A percentile compares a stretch with the other conserved stretches of the same genome.
Evolutionary conservation across 1,140 invertebrate species (phyloP).

Genomic region (Mya arenaria): DNA sequence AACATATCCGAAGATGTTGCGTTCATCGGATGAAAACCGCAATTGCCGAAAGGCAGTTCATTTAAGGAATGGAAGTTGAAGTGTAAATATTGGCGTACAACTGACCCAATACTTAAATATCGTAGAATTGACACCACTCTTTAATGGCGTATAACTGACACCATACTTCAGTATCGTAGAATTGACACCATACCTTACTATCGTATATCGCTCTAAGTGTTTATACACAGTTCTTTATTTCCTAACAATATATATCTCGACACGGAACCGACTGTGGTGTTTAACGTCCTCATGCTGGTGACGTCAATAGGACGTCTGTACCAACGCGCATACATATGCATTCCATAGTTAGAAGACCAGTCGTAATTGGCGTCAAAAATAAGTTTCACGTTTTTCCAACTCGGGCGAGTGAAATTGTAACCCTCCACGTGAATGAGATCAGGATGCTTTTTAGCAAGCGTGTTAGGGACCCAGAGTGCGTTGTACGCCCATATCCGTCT

Average conservation of each 20-base stretch:
- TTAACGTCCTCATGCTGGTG: constrained; percentile 16
- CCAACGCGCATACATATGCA: constrained; percentile 40
- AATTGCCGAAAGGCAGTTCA: not conserved
- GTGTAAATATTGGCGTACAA: not conserved
- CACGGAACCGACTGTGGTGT: constrained; percentile 41
- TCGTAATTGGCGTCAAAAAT: constrained; percentile 46
- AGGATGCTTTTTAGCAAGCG: constrained; percentile 18
- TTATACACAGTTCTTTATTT: constrained; percentile 45
- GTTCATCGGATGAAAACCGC: not conserved
- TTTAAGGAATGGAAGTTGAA: not conserved
- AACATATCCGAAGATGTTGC: too few relatives aligned
- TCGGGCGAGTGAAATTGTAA: constrained; percentile 37
- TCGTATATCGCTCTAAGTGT: not conserved
- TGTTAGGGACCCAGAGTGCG: constrained; percentile 31
- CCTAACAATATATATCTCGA: constrained; percentile 29
- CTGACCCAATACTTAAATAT: not conserved
- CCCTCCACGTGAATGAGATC: constrained; percentile 49
- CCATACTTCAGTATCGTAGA: not conserved
- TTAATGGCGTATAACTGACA: not conserved
- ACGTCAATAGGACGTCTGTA: constrained; percentile 10
- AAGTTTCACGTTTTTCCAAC: constrained; percentile 3
- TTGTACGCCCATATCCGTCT: constrained; percentile 38
- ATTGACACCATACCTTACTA: not conserved
- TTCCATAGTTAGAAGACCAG: constrained; percentile 51
- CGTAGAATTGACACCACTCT: not conserved